phyloP scores from a whole-genome alignment of 1,140 invertebrate species.

The Zaprionus camerounensis region DNA sequence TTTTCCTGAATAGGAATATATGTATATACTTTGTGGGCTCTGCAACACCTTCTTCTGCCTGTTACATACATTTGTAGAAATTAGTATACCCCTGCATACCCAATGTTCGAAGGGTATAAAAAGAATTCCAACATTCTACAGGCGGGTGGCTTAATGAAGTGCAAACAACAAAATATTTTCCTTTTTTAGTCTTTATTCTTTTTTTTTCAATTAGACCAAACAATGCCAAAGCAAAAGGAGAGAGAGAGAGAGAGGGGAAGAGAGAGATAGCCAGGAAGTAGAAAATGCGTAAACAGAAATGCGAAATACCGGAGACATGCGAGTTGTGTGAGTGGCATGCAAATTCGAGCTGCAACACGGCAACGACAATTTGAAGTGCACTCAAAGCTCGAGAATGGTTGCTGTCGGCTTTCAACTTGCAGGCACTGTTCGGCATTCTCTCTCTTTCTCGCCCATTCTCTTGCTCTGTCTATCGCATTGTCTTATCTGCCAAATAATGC shows the following conservation, averaged over 20 bases:
- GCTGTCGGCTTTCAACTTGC: conserved; percentile 65
- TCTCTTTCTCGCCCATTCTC: conserved; percentile 2
- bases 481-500: conserved; percentile 49
- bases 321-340: conserved; percentile 74
- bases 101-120: not conserved
- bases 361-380: conserved; percentile 49
- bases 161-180: conserved; percentile 77
- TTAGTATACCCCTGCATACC: too few relatives aligned
- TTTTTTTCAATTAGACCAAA: conserved; percentile 16
- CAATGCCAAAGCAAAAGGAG: conserved; percentile 22
- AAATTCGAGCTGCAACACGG: conserved; percentile 61
- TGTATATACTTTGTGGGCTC: too few relatives aligned
- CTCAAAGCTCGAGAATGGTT: conserved; percentile 56
- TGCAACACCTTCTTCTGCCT: too few relatives aligned
- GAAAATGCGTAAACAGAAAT: conserved; percentile 57
- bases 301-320: conserved; percentile 49
- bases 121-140: not conserved
- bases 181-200: not conserved
- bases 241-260: not conserved
- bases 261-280: conserved; percentile 24
- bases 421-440: not conserved
- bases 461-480: conserved; percentile 35
- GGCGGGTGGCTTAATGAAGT: conserved; percentile 70
- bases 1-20: too few relatives aligned
- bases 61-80: too few relatives aligned